Conservation (phyloP, 1,140 invertebrate genomes). For the Drosophila athabasca region DNA sequence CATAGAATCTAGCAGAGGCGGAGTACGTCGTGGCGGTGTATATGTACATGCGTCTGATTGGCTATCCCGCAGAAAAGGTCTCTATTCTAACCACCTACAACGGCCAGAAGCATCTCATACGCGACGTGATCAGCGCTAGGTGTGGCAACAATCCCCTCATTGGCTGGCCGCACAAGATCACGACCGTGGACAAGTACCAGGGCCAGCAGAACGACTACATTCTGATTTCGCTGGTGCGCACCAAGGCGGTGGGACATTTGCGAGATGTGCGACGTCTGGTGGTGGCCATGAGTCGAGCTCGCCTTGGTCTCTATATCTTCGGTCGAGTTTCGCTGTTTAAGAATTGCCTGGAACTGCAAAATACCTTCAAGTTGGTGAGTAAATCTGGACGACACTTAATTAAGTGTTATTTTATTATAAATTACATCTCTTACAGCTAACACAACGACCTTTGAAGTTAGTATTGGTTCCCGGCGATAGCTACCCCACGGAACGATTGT, state of each 20-base stretch:
- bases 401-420: neutral
- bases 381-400: neutral
- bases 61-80: slow-evolving; percentile 98
- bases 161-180: slow-evolving; percentile 96
- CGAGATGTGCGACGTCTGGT: slow-evolving; percentile 97
- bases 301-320: slow-evolving; percentile 99
- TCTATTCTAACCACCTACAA: slow-evolving; percentile 99
- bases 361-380: slow-evolving; percentile 94
- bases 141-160: slow-evolving; percentile 99
- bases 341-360: slow-evolving; percentile 98
- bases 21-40: slow-evolving; percentile 99
- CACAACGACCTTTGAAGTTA: slow-evolving; percentile 89
- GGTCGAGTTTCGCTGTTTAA: slow-evolving; percentile 95
- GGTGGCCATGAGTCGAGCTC: slow-evolving; percentile 98
- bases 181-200: slow-evolving; percentile 99
- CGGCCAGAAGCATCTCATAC: slow-evolving; percentile 98
- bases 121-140: slow-evolving; percentile 97
- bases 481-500: slow-evolving; percentile 88
- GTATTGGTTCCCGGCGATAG: slow-evolving; percentile 91
- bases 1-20: slow-evolving; percentile 98
- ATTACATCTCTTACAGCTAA: slow-evolving; percentile 81
- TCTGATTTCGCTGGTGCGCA: slow-evolving; percentile 96
- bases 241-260: slow-evolving; percentile 97
- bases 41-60: slow-evolving; percentile 99
- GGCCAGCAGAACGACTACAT: slow-evolving; percentile 99